Conservation (phyloP, 2,113 vertebrate species). For the Scartelaos histophorus region DNA sequence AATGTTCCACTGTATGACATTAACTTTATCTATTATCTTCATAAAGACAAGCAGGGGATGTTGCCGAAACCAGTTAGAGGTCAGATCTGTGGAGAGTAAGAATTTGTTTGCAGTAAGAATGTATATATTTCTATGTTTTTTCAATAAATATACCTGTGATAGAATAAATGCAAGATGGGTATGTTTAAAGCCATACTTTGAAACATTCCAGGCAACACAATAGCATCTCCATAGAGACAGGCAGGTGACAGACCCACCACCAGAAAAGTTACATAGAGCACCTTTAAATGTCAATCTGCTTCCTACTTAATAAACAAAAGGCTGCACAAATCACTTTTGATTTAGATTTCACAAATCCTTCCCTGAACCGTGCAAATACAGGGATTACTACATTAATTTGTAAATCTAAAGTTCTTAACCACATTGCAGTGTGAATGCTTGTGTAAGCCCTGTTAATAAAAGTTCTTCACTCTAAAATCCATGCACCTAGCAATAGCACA, state of each 20-base stretch:
- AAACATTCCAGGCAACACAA: not conserved
- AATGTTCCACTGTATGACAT: not conserved
- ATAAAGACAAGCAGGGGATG: no score
- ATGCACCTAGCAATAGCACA: conserved; percentile 10
- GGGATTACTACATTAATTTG: not conserved
- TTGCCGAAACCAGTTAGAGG: not conserved
- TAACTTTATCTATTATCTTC: not conserved
- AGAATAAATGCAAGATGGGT: no score
- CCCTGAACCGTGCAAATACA: not conserved
- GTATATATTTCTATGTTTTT: not conserved
- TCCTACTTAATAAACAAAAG: not conserved
- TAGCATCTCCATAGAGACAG: not conserved
- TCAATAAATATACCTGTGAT: not conserved
- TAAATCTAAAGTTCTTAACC: conserved; percentile 4
- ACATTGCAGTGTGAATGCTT: not conserved
- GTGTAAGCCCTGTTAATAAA: conserved; percentile 5
- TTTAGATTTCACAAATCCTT: not conserved
- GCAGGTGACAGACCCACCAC: not conserved
- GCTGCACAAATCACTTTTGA: not conserved
- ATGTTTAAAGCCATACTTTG: not conserved
- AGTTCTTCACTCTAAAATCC: conserved; percentile 7
- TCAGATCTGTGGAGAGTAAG: not conserved
- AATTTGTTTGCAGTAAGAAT: not conserved
- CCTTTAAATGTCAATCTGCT: not conserved
- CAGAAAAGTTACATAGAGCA: not conserved